phyloP scores from a whole-genome alignment of 2,113 vertebrate species.

The Sterrhoptilus dennistouni region DNA sequence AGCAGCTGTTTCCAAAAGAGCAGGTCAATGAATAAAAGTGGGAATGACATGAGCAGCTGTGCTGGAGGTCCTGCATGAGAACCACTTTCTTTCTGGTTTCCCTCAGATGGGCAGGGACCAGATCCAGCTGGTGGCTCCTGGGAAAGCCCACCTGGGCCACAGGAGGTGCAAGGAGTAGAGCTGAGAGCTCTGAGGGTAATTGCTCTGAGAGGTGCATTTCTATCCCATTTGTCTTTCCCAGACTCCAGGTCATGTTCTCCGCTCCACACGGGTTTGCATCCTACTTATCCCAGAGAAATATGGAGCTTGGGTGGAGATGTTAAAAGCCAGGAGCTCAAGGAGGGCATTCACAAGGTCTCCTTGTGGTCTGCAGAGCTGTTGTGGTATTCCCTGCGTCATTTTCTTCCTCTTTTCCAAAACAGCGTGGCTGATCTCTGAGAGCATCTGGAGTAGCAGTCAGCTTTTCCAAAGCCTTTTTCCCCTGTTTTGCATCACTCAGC shows the following conservation, averaged over 20 bases:
- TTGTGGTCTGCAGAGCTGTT: background rate
- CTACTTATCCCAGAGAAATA: background rate
- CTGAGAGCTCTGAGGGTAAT: background rate
- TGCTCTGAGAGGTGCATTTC: background rate
- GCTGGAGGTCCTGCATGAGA: background rate
- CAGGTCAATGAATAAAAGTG: background rate
- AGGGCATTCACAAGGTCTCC: background rate
- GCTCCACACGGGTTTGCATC: fast-evolving
- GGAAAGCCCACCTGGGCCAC: background rate
- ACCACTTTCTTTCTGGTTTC: background rate
- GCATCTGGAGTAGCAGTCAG: constrained; percentile 19
- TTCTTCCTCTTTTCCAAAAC: background rate
- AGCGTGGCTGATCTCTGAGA: background rate
- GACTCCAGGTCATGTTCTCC: background rate
- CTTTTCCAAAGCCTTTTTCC: constrained; percentile 8
- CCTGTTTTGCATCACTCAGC: background rate
- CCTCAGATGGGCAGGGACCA: background rate
- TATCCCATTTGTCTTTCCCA: background rate
- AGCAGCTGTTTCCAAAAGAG: constrained; percentile 16
- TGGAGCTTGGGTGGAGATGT: background rate
- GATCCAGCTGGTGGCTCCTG: background rate
- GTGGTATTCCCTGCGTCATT: background rate
- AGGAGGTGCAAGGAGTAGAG: background rate
- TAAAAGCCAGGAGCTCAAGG: background rate
- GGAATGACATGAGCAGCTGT: background rate